A percentile compares a stretch with the other conserved stretches of the same genome.
These are phyloP conservation scores for Passerina amoena DNA, from an alignment of 2,113 vertebrate genomes.

Conservation along the genomic window DNA sequence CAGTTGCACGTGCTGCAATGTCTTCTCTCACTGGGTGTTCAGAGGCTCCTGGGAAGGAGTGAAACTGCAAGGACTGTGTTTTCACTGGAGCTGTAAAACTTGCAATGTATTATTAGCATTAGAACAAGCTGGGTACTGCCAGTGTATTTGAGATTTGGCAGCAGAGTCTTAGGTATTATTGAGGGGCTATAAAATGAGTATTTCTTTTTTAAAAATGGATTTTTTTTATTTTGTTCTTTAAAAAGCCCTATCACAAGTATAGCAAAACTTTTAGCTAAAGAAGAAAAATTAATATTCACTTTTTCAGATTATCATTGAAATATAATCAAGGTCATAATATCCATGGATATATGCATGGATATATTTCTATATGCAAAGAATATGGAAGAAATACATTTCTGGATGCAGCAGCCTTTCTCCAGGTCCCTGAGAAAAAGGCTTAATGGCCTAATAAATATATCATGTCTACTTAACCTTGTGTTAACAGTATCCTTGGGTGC, in stretches of 20 bases:
- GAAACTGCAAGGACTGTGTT: background rate
- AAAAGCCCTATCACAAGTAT: accelerated
- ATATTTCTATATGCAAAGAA: background rate
- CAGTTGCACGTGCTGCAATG: accelerated
- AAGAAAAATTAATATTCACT: background rate
- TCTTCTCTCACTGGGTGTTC: background rate
- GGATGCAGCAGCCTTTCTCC: background rate
- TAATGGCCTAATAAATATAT: background rate
- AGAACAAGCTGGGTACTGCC: background rate
- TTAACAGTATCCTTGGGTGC: background rate
- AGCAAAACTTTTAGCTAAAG: background rate
- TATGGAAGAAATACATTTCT: background rate
- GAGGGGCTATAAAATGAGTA: background rate
- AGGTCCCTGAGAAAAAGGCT: background rate
- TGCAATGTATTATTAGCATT: background rate
- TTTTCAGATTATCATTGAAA: background rate
- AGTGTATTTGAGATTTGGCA: background rate
- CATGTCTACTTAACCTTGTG: background rate
- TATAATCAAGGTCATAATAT: background rate
- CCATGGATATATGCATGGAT: background rate
- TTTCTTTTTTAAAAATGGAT: background rate
- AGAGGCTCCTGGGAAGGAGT: background rate
- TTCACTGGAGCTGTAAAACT: background rate
- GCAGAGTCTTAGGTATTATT: background rate
- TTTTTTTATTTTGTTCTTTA: background rate